These are phyloP conservation scores for Saguinus midas DNA, from an alignment of 2,113 vertebrate species.

Conservation along the genomic window DNA sequence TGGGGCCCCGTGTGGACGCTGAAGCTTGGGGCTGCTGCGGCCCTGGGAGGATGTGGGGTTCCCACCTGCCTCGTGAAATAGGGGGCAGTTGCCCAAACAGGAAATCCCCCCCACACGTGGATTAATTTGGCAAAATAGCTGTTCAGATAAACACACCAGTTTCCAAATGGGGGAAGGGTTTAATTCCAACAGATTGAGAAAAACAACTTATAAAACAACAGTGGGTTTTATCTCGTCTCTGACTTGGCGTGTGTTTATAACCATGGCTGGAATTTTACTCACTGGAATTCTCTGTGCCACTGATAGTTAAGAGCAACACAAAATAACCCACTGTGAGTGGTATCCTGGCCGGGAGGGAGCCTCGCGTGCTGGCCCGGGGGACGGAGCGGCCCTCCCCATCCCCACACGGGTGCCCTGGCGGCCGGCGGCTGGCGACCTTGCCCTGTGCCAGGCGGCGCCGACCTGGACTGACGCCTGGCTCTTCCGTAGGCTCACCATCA, in stretches of 20 bases:
- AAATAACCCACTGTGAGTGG: background rate
- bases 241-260: background rate
- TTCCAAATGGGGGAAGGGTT: background rate
- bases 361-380: rapidly evolving
- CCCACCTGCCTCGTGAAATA: rapidly evolving
- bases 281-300: background rate
- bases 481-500: slow-evolving; percentile 92
- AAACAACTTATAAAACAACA: background rate
- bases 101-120: background rate
- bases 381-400: rapidly evolving
- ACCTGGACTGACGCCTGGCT: background rate
- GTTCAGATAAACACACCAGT: background rate
- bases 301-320: background rate
- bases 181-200: background rate
- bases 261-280: background rate
- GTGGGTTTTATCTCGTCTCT: background rate
- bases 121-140: background rate
- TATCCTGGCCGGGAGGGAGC: background rate
- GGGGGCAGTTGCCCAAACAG: background rate
- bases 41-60: background rate
- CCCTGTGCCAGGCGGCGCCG: background rate
- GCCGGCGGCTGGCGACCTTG: rapidly evolving
- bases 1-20: no score
- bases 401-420: rapidly evolving
- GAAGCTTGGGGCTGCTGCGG: no score